Evolutionary conservation across 2,797 vertebrate species (phyloP).

Genomic region (Onychomys arenicola): DNA sequence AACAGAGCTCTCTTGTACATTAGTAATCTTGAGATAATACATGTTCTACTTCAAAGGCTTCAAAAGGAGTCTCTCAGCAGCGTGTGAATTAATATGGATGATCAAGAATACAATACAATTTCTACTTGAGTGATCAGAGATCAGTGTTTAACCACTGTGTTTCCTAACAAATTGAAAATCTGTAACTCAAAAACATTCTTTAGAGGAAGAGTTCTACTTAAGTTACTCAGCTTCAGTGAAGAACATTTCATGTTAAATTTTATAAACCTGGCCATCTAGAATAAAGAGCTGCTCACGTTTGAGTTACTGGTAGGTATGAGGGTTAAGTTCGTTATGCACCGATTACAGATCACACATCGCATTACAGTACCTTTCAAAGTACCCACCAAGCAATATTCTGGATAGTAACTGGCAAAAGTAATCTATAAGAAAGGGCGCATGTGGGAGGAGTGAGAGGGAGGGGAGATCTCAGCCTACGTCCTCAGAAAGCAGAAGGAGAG

Average conservation of each 20-base stretch:
- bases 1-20: conserved; percentile 67
- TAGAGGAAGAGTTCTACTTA: conserved; percentile 52
- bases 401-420: conserved; percentile 33
- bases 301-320: conserved; percentile 14
- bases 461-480: not conserved
- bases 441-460: not conserved
- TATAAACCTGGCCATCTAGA: conserved; percentile 46
- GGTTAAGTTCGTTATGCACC: not conserved
- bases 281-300: conserved; percentile 56
- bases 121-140: conserved; percentile 66
- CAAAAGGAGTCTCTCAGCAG: conserved; percentile 60
- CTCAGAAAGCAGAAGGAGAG: conserved; percentile 9
- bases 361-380: conserved; percentile 51
- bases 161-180: conserved; percentile 61
- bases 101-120: conserved; percentile 46
- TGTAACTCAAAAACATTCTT: conserved; percentile 23
- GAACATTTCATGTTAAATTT: conserved; percentile 33
- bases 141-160: not conserved
- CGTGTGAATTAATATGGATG: conserved; percentile 53
- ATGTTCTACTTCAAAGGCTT: conserved; percentile 73
- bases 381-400: conserved; percentile 10
- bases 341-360: not conserved
- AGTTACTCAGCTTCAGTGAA: conserved; percentile 30
- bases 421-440: not conserved
- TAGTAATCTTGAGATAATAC: conserved; percentile 74